These are phyloP conservation scores for Cerceris ruficornis DNA, from an alignment of 2,888 invertebrate species.

Conservation along the genomic window DNA sequence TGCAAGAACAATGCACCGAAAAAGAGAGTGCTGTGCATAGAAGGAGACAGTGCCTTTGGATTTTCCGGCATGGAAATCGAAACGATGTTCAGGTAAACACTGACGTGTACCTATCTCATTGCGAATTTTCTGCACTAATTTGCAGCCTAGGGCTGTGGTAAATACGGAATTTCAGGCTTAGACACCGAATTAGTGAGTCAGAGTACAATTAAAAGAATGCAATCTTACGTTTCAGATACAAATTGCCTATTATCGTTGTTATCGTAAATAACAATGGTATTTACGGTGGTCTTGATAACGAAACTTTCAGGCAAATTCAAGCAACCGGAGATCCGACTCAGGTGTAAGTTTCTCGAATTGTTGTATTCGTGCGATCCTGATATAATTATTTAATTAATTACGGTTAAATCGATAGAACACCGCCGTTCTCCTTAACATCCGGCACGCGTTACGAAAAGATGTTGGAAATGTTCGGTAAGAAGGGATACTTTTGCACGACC, in stretches of 20 bases:
- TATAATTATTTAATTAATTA: slow-evolving; percentile 13
- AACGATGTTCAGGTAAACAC: slow-evolving; percentile 89
- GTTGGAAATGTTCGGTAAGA: slow-evolving; percentile 92
- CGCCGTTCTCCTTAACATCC: slow-evolving; percentile 91
- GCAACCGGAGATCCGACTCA: slow-evolving; percentile 88
- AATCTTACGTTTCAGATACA: slow-evolving; percentile 86
- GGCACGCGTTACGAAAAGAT: slow-evolving; percentile 94
- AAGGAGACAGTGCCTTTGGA: slow-evolving; percentile 98
- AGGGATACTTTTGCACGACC: slow-evolving; percentile 91
- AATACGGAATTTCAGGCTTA: too few species aligned
- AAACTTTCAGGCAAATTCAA: slow-evolving; percentile 88
- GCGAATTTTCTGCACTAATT: too few species aligned
- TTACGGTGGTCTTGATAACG: slow-evolving; percentile 92
- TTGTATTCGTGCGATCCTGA: slow-evolving; percentile 7
- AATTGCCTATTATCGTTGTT: slow-evolving; percentile 93
- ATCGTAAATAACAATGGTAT: slow-evolving; percentile 98
- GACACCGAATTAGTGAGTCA: too few species aligned
- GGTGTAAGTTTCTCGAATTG: slow-evolving; percentile 84
- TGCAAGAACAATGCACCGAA: slow-evolving; percentile 91
- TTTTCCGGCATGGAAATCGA: slow-evolving; percentile 99
- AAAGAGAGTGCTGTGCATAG: slow-evolving; percentile 95
- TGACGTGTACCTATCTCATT: background rate
- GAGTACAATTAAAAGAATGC: background rate
- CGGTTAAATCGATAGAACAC: slow-evolving; percentile 85
- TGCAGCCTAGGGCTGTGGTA: too few species aligned